Percentiles rank a stretch among this genome's conserved stretches.
phyloP scores from a whole-genome alignment of 1,140 invertebrate species.

The Spodoptera litura region DNA sequence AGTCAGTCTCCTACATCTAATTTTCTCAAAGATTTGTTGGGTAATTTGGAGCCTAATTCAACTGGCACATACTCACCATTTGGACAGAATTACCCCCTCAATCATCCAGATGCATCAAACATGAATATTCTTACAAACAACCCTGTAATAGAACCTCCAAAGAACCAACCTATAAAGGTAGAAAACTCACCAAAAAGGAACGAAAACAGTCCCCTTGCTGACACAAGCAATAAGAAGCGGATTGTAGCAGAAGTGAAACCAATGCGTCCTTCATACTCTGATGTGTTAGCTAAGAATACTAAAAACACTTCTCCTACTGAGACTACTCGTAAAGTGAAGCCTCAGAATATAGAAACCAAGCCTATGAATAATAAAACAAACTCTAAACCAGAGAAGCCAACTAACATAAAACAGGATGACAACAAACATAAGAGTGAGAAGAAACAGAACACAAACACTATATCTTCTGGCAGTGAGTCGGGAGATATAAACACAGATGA shows the following conservation, averaged over 20 bases:
- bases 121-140: constrained; percentile 66
- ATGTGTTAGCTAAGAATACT: constrained; percentile 92
- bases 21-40: constrained; percentile 91
- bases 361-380: constrained; percentile 77
- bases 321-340: constrained; percentile 63
- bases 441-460: constrained; percentile 65
- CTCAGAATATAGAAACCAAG: constrained; percentile 73
- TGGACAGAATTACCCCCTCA: constrained; percentile 86
- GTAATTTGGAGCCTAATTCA: constrained; percentile 93
- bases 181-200: constrained; percentile 75
- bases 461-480: constrained; percentile 85
- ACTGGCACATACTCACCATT: constrained; percentile 93
- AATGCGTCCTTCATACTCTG: constrained; percentile 94
- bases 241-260: constrained; percentile 94
- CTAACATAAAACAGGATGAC: constrained; percentile 77
- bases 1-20: constrained; percentile 71
- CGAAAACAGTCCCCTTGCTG: constrained; percentile 75
- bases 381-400: constrained; percentile 72
- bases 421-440: constrained; percentile 77
- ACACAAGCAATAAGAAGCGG: constrained; percentile 89
- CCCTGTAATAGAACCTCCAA: constrained; percentile 63
- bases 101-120: constrained; percentile 76
- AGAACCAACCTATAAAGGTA: constrained; percentile 60
- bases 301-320: constrained; percentile 70
- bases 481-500: constrained; percentile 81